Conservation (phyloP, 53 echinoderm and acorn worm genomes). For the Astropecten irregularis region DNA sequence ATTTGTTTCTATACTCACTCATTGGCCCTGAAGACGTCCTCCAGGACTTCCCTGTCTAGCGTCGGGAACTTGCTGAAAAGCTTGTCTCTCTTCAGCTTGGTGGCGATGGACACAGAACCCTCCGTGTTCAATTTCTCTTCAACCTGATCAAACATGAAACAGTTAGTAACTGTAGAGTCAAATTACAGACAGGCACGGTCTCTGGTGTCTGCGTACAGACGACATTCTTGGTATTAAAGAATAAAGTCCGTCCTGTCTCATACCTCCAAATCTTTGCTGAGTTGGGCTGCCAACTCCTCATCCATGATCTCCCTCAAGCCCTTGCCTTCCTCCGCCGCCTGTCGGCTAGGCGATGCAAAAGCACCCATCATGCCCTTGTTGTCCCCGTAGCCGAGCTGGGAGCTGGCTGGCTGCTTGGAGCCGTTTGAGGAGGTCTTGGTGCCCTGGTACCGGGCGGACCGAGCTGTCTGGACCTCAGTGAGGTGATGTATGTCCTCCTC, state of each 20-base stretch:
- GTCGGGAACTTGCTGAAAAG: slow-evolving; percentile 72
- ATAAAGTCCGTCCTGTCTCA: background rate
- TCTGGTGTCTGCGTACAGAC: too few species aligned
- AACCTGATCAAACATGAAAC: slow-evolving; percentile 18
- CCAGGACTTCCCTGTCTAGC: slow-evolving; percentile 50
- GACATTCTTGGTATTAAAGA: background rate
- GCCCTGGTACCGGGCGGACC: slow-evolving; percentile 33
- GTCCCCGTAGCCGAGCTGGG: slow-evolving; percentile 5
- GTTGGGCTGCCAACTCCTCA: slow-evolving; percentile 57
- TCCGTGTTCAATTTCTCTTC: slow-evolving; percentile 30
- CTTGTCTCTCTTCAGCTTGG: slow-evolving; percentile 74
- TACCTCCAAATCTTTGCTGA: slow-evolving; percentile 71
- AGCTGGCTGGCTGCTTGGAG: slow-evolving; percentile 12
- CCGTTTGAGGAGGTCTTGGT: slow-evolving; percentile 12
- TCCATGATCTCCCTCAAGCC: slow-evolving; percentile 68
- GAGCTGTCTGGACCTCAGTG: slow-evolving; percentile 16
- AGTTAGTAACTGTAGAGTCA: background rate
- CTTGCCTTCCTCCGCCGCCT: background rate
- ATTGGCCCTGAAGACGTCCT: slow-evolving; percentile 74
- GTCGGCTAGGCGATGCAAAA: background rate
- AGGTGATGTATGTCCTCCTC: slow-evolving; percentile 72
- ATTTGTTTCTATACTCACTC: too few species aligned
- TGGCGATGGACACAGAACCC: slow-evolving; percentile 60
- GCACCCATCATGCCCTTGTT: background rate
- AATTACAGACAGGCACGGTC: too few species aligned